Percentiles rank a stretch among this genome's conserved stretches.
Conservation (phyloP, 1,140 invertebrate genomes). For the Drosophila nigrodunni region DNA sequence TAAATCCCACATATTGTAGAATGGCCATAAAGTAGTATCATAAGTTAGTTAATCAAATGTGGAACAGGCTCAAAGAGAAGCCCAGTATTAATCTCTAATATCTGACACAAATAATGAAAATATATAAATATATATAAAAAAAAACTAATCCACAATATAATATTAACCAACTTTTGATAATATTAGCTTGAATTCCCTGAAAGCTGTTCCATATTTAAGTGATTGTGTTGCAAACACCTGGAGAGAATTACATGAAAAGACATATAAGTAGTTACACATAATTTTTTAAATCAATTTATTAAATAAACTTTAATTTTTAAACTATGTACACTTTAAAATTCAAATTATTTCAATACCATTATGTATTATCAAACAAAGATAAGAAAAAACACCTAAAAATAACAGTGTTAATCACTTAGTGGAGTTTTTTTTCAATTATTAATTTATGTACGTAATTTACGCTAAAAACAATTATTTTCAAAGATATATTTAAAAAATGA, state of each 20-base stretch:
- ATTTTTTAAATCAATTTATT: conserved; percentile 49
- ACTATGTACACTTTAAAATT: conserved; percentile 42
- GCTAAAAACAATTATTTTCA: conserved; percentile 50
- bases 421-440: conserved; percentile 46
- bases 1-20: background rate
- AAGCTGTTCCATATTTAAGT: conserved; percentile 74
- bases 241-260: conserved; percentile 79
- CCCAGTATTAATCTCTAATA: conserved; percentile 65
- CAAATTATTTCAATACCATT: conserved; percentile 66
- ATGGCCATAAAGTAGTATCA: conserved; percentile 60
- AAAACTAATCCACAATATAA: conserved; percentile 23
- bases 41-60: conserved; percentile 57
- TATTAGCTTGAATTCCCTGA: conserved; percentile 28
- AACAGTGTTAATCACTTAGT: conserved; percentile 40
- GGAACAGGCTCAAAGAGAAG: conserved; percentile 43
- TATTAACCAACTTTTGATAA: conserved; percentile 33
- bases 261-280: conserved; percentile 69
- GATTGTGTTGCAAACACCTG: conserved; percentile 82
- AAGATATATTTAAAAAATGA: conserved; percentile 42
- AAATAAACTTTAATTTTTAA: conserved; percentile 59
- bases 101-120: conserved; percentile 9
- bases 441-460: conserved; percentile 44
- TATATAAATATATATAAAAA: conserved; percentile 25
- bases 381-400: conserved; percentile 5
- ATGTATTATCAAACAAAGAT: conserved; percentile 61